Evolutionary conservation across 2,113 vertebrate genomes (phyloP), one percentile per base, ranked within the genome.

Genomic region (Dromas ardeola): DNA sequence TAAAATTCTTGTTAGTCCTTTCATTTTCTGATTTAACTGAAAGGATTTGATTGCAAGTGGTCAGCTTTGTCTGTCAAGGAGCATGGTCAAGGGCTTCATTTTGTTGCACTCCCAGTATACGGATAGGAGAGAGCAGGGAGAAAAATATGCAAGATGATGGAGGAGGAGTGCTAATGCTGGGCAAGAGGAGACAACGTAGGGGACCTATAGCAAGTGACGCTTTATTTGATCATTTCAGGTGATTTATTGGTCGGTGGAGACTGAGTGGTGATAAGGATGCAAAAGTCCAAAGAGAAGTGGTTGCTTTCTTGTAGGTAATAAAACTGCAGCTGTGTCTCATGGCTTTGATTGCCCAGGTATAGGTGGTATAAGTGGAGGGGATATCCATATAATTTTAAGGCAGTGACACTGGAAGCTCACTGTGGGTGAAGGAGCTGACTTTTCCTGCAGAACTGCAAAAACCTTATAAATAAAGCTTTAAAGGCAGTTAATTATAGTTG

Each of bases 1-100:
- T 81, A 45, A 89, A 94, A 63, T 76, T 87, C 66, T 85, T 89
- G 13, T 93, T 90, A 70, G 30, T 93, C 45, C 19, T 32, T 79
- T 89, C 36, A 22, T 65, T 69, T 92, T 91, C 65, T 85, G 70
- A 72, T 87, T 11, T 36, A 91, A 59, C 58, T 85, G 87, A 81
- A 93, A 96, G 45, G 74, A 61, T 91, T 88, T 90, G 66, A 82
- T 96, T 92, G 52, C 61, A 81, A 69, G 86, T 55, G 49, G 85
- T 93, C 58, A 85, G 63, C 40, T 91, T 86, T 95, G 59, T 90
- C 88, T 90, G 66, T 86, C 55, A 93, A 88, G 72, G 63, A 92
- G 29, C 9, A 0, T 43, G 76, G 52, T 89, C 69, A 55, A 72
- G 65, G 82, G 52, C 52, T 90, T 81, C 27, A 23, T 58, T 95